Conservation (phyloP, 2,113 vertebrate genomes). For the Clupea harengus region DNA sequence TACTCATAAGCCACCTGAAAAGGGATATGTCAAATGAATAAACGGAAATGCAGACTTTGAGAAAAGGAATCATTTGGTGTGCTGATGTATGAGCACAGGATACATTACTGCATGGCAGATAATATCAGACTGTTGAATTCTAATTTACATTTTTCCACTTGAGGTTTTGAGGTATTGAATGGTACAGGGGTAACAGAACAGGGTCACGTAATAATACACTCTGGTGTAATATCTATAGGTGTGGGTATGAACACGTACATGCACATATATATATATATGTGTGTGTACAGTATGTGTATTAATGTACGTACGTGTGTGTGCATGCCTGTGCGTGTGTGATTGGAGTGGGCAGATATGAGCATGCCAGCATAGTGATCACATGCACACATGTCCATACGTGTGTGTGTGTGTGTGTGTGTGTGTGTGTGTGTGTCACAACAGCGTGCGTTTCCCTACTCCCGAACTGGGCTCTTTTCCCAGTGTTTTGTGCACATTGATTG, state of each 20-base stretch:
- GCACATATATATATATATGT: neutral
- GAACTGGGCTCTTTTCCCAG: slow-evolving; percentile 23
- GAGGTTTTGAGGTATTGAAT: neutral
- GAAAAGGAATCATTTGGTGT: neutral
- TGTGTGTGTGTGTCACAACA: neutral
- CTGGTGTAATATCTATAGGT: neutral
- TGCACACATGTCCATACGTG: neutral
- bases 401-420: neutral
- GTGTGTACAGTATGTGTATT: neutral
- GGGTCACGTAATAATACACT: neutral
- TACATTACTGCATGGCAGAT: neutral
- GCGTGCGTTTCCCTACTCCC: neutral
- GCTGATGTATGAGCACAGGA: neutral
- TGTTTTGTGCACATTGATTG: slow-evolving; percentile 56
- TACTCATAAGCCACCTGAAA: neutral
- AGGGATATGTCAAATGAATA: neutral
- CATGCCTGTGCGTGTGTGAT: neutral
- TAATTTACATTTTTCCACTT: slow-evolving; percentile 4
- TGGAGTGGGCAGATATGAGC: neutral
- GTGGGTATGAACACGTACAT: neutral
- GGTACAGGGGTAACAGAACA: neutral
- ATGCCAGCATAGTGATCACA: neutral
- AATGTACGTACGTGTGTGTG: neutral
- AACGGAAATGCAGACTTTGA: neutral
- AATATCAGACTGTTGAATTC: slow-evolving; percentile 17